Evolutionary conservation across 2,888 invertebrate species (phyloP).

Genomic region (Agonopterix arenella): DNA sequence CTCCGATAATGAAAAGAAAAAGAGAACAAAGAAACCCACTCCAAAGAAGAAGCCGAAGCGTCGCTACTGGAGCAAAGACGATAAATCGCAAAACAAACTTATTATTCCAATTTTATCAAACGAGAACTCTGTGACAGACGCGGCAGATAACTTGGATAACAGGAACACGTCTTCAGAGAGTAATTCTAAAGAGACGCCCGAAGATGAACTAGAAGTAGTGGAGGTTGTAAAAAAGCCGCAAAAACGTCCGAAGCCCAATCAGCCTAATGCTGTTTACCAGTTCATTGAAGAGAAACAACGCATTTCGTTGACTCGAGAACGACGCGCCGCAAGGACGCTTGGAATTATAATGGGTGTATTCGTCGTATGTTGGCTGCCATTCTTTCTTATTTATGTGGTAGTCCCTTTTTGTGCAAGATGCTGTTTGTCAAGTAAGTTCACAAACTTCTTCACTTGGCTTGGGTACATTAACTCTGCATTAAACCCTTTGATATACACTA

Average conservation of each 20-base stretch:
- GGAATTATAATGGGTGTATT: conserved; percentile 99
- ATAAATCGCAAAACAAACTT: conserved; percentile 64
- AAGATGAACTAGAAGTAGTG: conserved; percentile 49
- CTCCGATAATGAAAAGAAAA: conserved; percentile 54
- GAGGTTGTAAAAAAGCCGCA: conserved; percentile 41
- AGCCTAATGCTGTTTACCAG: conserved; percentile 84
- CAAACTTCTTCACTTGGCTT: conserved; percentile 95
- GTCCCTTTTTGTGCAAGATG: conserved; percentile 91
- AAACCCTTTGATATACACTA: conserved; percentile 96
- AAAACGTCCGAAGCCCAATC: conserved; percentile 42
- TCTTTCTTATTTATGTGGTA: conserved; percentile 96
- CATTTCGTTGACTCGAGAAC: conserved; percentile 94
- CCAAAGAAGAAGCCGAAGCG: conserved; percentile 74
- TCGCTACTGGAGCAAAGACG: conserved; percentile 72
- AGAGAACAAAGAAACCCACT: conserved; percentile 46
- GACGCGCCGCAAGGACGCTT: conserved; percentile 94
- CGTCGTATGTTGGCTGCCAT: conserved; percentile 98
- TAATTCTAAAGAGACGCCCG: conserved; percentile 66
- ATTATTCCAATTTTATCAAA: conserved; percentile 65
- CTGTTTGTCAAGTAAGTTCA: conserved; percentile 86
- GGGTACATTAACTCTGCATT: conserved; percentile 94
- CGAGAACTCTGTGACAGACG: conserved; percentile 64
- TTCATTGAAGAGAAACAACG: conserved; percentile 93
- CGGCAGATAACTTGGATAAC: conserved; percentile 52
- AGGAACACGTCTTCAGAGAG: conserved; percentile 67